phyloP scores from a whole-genome alignment of 2,888 invertebrate genomes.

The Homarus gammarus region DNA sequence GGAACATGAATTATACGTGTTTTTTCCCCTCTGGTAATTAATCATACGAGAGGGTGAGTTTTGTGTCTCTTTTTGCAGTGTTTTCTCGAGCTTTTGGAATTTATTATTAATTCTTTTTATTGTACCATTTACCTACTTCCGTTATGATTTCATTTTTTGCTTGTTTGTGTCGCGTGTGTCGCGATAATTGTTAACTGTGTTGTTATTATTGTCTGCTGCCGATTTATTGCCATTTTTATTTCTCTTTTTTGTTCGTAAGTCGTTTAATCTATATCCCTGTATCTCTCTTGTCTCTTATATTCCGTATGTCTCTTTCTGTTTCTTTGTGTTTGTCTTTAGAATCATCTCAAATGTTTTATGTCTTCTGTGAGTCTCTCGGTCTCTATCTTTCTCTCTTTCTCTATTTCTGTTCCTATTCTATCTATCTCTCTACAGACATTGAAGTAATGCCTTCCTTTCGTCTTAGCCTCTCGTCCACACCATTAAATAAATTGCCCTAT shows the following conservation, averaged over 20 bases:
- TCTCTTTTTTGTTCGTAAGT: background rate
- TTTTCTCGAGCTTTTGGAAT: background rate
- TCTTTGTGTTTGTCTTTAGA: background rate
- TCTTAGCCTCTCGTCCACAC: background rate
- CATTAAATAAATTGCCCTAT: too few species aligned
- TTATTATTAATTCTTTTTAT: background rate
- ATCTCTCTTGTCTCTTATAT: background rate
- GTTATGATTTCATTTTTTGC: background rate
- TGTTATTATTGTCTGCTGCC: background rate
- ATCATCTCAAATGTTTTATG: background rate
- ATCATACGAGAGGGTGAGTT: constrained; percentile 44
- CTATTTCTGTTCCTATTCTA: background rate
- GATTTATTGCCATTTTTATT: background rate
- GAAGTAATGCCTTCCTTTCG: background rate
- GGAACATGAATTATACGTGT: constrained; percentile 33
- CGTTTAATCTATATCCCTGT: background rate
- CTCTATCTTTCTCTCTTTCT: background rate
- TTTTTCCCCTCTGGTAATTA: constrained; percentile 39
- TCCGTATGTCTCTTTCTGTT: background rate
- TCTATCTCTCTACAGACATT: background rate
- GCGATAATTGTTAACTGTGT: background rate
- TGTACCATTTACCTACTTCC: background rate
- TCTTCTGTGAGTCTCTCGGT: background rate
- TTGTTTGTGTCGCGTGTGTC: background rate
- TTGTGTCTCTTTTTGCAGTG: background rate